phyloP scores from a whole-genome alignment of 2,797 vertebrate genomes.

The Acestrorhynchus altus region DNA sequence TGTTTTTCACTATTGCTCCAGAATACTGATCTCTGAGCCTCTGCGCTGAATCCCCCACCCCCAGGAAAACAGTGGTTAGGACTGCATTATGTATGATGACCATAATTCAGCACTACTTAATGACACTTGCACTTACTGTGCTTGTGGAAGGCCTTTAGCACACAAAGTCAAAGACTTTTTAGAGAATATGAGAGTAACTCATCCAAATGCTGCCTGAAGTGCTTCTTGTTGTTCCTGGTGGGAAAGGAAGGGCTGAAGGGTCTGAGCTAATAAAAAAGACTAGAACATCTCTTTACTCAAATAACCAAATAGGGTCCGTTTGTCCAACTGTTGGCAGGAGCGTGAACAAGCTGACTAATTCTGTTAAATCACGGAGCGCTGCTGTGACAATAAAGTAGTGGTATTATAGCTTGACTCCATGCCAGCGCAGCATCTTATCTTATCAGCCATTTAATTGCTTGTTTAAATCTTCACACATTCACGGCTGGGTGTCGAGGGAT shows the following conservation, averaged over 20 bases:
- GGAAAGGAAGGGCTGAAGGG: background rate
- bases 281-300: background rate
- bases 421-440: background rate
- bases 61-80: background rate
- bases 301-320: background rate
- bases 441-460: conserved; percentile 4
- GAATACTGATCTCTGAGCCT: conserved; percentile 19
- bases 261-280: background rate
- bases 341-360: background rate
- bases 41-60: background rate
- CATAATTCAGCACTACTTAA: background rate
- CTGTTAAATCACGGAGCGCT: conserved; percentile 3
- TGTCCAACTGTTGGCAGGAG: background rate
- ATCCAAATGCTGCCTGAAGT: background rate
- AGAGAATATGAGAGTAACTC: background rate
- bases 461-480: conserved; percentile 24
- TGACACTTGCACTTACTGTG: background rate
- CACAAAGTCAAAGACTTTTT: background rate
- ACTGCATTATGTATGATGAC: background rate
- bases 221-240: background rate
- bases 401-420: conserved; percentile 15
- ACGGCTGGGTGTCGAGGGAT: background rate
- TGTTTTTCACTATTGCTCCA: conserved; percentile 13
- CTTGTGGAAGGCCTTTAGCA: background rate
- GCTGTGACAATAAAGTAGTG: conserved; percentile 14